Base-by-base conservation (phyloP, 2,113 vertebrate species). In the Gulo gulo region DNA sequence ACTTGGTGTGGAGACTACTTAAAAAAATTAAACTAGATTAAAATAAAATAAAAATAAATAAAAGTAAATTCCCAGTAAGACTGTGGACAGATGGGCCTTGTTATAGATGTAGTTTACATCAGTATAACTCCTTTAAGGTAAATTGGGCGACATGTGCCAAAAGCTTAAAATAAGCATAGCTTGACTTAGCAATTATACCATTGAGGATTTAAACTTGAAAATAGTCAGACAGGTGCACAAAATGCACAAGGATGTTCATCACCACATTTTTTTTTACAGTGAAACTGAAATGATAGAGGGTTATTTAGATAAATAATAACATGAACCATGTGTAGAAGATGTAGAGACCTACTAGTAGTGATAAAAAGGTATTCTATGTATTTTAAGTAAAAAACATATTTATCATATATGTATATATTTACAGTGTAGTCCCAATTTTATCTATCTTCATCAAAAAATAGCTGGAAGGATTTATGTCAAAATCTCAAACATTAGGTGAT, bases 171-270 rank as follows among this genome's bases (percentile, higher is more conserved):
- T 71, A 73, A 80, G 55, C 42, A 29, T 76, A 42, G 13, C 15
- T 65, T 45, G 18, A 91, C n/a, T 94, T 69, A 81, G 73, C 91
- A 71, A 36, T 91, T 61, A 67, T 10, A 34, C 47, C 13, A 4
- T 47, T 76, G 67, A 78, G 83, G 95, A 90, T 71, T 93, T 63
- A 80, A 88, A 89, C 52, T 29, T 39, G 74, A 36, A 96, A 73
- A 31, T 1, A 29, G 11, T 23, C 42, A 50, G 63, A 47, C n/a
- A 63, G 52, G 57, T 57, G 36, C 79, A 88, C 26, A 47, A 55
- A 55, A 18, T 71, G 65, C 52, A 11, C 26, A 45, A 67, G 67
- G 20, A 14, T 55, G 86, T 73, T 73, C 52, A 57, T 59, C 26
- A 52, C 36, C 21, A 52, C 34, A 1, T 29, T 79, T 82, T 90